phyloP scores from a whole-genome alignment of 2,113 vertebrate species.

The Oreocharis arfaki region DNA sequence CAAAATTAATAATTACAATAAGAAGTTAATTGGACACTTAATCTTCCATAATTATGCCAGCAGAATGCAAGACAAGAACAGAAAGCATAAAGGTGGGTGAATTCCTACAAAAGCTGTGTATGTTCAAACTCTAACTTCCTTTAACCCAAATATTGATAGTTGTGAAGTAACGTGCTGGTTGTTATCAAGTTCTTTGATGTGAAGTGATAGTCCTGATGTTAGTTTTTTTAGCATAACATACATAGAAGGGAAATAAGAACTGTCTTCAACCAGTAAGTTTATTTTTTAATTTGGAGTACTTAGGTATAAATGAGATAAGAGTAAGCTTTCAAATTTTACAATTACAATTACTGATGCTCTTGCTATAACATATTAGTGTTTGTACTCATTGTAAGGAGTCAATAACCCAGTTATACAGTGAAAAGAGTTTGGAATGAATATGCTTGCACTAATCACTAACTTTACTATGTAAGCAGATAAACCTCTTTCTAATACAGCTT shows the following conservation, averaged over 20 bases:
- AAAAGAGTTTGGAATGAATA: background rate
- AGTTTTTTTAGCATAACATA: background rate
- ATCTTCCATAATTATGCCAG: background rate
- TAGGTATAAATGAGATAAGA: background rate
- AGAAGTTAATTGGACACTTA: background rate
- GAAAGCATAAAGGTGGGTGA: background rate
- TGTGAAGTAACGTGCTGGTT: background rate
- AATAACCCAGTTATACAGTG: background rate
- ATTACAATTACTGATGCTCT: background rate
- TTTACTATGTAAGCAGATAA: constrained; percentile 22
- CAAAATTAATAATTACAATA: background rate
- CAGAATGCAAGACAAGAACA: background rate
- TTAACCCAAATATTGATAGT: background rate
- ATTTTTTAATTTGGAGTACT: background rate
- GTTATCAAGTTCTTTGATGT: background rate
- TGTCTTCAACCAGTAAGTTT: background rate
- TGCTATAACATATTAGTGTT: background rate
- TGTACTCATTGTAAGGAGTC: background rate
- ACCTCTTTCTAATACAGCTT: constrained; percentile 14
- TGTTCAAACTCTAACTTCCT: background rate
- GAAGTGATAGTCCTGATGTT: background rate
- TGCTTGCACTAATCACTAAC: background rate
- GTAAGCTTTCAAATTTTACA: background rate
- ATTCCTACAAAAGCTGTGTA: background rate
- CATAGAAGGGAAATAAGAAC: background rate